Evolutionary conservation across 2,113 vertebrate species (phyloP).

Genomic region (Misgurnus mizolepis): DNA sequence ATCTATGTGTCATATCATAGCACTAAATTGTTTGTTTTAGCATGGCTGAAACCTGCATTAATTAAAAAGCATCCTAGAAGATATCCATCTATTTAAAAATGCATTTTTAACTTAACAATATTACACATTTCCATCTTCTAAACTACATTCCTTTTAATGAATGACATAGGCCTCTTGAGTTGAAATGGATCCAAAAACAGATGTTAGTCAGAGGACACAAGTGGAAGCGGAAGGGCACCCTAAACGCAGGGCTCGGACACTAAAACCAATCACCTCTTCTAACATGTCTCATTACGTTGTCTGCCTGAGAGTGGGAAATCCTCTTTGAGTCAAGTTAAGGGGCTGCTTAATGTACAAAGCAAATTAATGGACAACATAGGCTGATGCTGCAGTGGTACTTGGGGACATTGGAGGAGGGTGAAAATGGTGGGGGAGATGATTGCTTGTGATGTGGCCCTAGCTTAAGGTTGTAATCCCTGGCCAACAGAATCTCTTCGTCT

Average conservation of each 20-base stretch:
- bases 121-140: background rate
- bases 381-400: conserved; percentile 66
- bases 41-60: no score
- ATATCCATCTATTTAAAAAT: background rate
- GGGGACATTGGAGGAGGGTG: conserved; percentile 49
- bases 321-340: conserved; percentile 73
- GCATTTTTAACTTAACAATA: background rate
- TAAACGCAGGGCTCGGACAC: conserved; percentile 37
- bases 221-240: conserved; percentile 28
- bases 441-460: conserved; percentile 76
- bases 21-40: no score
- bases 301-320: conserved; percentile 65
- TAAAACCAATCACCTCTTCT: conserved; percentile 49
- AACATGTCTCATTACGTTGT: conserved; percentile 52
- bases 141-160: background rate
- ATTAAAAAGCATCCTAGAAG: background rate
- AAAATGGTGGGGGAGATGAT: conserved; percentile 65
- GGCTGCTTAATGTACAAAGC: conserved; percentile 73
- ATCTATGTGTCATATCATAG: no score
- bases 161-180: conserved; percentile 44
- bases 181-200: conserved; percentile 42
- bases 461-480: conserved; percentile 77
- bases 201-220: conserved; percentile 43
- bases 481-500: conserved; percentile 68
- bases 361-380: conserved; percentile 73